These are phyloP conservation scores for Microdon myrmicae DNA, from an alignment of 2,888 invertebrate species.

Conservation along the genomic window DNA sequence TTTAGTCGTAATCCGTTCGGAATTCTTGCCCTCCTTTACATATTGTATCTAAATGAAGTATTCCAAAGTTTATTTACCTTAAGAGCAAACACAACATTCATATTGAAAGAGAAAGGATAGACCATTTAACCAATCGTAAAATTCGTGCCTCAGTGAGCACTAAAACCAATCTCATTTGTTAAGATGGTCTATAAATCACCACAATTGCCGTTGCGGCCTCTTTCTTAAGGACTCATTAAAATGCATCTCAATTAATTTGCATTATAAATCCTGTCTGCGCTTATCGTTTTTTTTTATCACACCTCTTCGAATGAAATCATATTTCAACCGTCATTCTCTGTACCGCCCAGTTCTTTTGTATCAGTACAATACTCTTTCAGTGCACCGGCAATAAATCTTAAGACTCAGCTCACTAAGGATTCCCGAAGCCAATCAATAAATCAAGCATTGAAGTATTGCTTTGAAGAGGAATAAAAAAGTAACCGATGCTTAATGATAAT, in stretches of 20 bases:
- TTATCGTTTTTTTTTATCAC: constrained; percentile 16
- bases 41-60: too few relatives aligned
- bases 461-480: constrained; percentile 12
- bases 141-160: too few relatives aligned
- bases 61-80: too few relatives aligned
- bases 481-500: constrained; percentile 13
- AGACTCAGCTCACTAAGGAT: constrained; percentile 13
- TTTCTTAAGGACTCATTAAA: constrained; percentile 4
- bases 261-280: constrained; percentile 33
- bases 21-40: too few relatives aligned
- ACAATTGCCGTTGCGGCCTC: constrained; percentile 1
- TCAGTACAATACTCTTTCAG: constrained; percentile 19
- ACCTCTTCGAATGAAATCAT: constrained; percentile 14
- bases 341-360: constrained; percentile 40
- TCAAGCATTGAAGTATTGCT: constrained; percentile 43
- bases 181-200: constrained; percentile 25
- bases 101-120: too few relatives aligned
- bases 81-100: too few relatives aligned
- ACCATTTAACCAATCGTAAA: too few relatives aligned
- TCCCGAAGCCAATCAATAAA: constrained; percentile 33
- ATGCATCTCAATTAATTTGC: constrained; percentile 38
- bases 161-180: too few relatives aligned
- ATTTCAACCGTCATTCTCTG: constrained; percentile 16
- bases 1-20: too few relatives aligned
- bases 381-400: constrained; percentile 37